Evolutionary conservation across 2,113 vertebrate species (phyloP), one percentile per base, ranked within the genome.

Genomic region (Paramormyrops kingsleyae): DNA sequence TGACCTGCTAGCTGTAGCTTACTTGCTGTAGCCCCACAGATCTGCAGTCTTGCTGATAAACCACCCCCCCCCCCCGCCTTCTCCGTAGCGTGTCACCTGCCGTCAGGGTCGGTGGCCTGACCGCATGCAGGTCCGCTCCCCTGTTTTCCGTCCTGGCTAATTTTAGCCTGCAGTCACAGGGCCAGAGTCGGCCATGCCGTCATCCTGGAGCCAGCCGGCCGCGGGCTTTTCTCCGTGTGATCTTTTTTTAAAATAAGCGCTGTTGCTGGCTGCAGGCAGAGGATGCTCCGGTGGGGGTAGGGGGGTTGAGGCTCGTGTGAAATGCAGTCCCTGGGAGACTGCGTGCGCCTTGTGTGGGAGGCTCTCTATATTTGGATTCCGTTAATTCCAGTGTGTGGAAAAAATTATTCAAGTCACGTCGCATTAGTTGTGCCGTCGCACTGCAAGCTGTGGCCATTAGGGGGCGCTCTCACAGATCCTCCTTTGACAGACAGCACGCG

Each of bases 211-310:
- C 83, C 80, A 39, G 44, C 59, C 44, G 47, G 88, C 35, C 6
- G 46, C 27, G 21, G 21, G 88, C 47, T 4, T 39, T 52, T 39
- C 21, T 21, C 17, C 0, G 19, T 47, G 31, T 62, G 24, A 44
- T 59, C 52, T 46, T 59, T 89, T 91, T 91, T 92, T 89, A 90
- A 88, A 91, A 89, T 89, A 92, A 91, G 50, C 62, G 50, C 87
- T 91, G 91, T 91, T 92, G 87, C 59, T 84, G 88, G 77, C 27
- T 19, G 31, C 56, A 77, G 74, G 13, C 6, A 7, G 39, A 44
- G 83, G 8, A 53, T 53, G 52, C 52, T 53, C 52, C 17, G 17
- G 46, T 8, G 9, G 56, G 56, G 24, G 17, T 1, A 13, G n/a
- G 17, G 17, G 9, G n/a, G 35, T 12, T 21, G n/a, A 13, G 50